phyloP scores from a whole-genome alignment of 1,140 invertebrate genomes.

The Arion vulgaris region DNA sequence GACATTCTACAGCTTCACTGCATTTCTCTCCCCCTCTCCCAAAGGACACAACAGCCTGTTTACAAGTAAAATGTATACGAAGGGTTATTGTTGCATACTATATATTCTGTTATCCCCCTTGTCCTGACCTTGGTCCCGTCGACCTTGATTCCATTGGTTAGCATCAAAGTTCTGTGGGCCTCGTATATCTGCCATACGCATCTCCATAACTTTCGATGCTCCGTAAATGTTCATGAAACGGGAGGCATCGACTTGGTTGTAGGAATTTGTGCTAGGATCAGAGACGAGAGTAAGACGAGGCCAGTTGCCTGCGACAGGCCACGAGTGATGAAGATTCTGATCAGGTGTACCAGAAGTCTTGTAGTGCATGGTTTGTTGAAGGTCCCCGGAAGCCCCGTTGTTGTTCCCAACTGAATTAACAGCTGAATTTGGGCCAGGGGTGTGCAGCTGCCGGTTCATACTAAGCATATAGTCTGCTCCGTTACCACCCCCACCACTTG shows the following conservation, averaged over 20 bases:
- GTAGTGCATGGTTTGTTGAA: conserved; percentile 38
- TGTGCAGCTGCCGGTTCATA: conserved; percentile 35
- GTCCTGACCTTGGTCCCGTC: conserved; percentile 33
- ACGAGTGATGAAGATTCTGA: conserved; percentile 32
- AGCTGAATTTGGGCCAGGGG: conserved; percentile 10
- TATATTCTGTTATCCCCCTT: conserved; percentile 39
- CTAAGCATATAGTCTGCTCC: conserved; percentile 22
- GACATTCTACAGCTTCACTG: no score
- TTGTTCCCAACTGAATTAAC: not conserved
- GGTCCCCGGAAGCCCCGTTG: conserved; percentile 1
- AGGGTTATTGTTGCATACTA: conserved; percentile 31
- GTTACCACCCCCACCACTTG: not conserved
- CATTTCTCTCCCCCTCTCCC: no score
- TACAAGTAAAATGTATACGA: not conserved
- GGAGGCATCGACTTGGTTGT: conserved; percentile 32
- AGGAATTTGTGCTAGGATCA: conserved; percentile 8
- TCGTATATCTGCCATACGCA: conserved; percentile 37
- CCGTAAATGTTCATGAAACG: conserved; percentile 37
- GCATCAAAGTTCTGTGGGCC: conserved; percentile 26
- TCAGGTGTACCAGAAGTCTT: conserved; percentile 34
- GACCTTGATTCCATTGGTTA: conserved; percentile 34
- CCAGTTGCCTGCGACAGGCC: conserved; percentile 26
- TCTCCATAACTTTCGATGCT: conserved; percentile 39
- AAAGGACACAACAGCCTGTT: no score
- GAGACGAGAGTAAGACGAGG: not conserved